Base-by-base conservation (phyloP, 2,797 vertebrate genomes). In the Lepidocolaptes lacrymiger region DNA sequence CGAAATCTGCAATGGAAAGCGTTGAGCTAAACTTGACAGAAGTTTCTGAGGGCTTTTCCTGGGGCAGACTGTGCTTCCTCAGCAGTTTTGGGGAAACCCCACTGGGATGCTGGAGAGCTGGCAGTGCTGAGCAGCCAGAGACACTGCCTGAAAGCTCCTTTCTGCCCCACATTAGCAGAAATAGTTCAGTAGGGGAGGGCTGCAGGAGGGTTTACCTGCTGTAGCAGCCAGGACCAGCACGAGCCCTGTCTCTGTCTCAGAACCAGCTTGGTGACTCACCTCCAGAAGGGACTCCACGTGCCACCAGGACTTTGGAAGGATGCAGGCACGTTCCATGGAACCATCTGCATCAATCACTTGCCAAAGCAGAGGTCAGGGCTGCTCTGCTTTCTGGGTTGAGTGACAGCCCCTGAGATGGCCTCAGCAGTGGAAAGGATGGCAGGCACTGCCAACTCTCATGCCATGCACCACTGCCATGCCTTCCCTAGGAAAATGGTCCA, bases 71-170 rank as follows among this genome's bases (percentile, higher is more conserved):
- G 63, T 79, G 85, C 86, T 90, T 91, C 69, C 76, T 91, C 73
- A 48, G 85, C 76, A 89, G 49, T 76, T 96, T 61, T 56, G 61
- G 80, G 52, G 63, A 37, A 63, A 24, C 0, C 2, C 49, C 6
- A 2, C 4, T 0, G 0, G 87, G 49, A 52, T 2, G 7, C 15
- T 0, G 0, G 55, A 6, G 10, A 72, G 73, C 39, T 12, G 43
- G 12, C 36, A 51, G 56, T 1, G 43, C 82, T 48, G 76, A 85
- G 88, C 75, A 55, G 85, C 67, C 8, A 0, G 13, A 63, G 79
- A 46, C 82, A 11, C 34, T 6, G 37, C 81, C 62, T 67, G 56
- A 48, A 67, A 89, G 72, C 24, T 55, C 41, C 36, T 55, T 34
- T 59, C 67, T 93, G 84, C 48, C 81, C 58, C 30, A 46, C 41